Evolutionary conservation across 2,888 invertebrate genomes (phyloP).

Genomic region (Polyommatus iphigenia): DNA sequence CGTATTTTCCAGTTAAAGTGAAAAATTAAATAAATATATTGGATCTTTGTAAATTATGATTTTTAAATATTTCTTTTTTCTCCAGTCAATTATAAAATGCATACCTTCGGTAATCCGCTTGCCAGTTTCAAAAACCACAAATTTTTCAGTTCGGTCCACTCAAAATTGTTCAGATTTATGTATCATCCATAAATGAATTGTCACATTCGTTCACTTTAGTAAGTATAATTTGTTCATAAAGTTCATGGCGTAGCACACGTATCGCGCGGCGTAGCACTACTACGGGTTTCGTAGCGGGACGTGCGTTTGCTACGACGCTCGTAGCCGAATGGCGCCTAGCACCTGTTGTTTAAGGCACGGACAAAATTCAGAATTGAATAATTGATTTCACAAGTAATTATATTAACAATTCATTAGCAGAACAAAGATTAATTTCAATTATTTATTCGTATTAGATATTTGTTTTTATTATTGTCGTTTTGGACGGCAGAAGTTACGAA

Average conservation of each 20-base stretch:
- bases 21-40: too few species aligned
- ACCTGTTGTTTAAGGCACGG: conserved; percentile 57
- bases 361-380: conserved; percentile 17
- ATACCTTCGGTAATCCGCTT: not conserved
- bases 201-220: conserved; percentile 15
- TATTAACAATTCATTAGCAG: not conserved
- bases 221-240: not conserved
- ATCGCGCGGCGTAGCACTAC: conserved; percentile 41
- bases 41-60: too few species aligned
- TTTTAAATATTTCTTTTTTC: too few species aligned
- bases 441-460: not conserved
- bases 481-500: not conserved
- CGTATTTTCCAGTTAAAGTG: too few species aligned
- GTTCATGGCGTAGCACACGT: conserved; percentile 31
- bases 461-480: not conserved
- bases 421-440: not conserved
- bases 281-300: conserved; percentile 53
- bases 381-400: conserved; percentile 24
- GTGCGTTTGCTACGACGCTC: conserved; percentile 55
- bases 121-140: not conserved
- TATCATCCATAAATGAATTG: not conserved
- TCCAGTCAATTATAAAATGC: not conserved
- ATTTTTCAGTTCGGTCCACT: not conserved
- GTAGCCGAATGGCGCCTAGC: conserved; percentile 59
- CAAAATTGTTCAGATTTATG: not conserved